Base-by-base conservation (phyloP, 2,888 invertebrate species). In the Aphodius granarius region DNA sequence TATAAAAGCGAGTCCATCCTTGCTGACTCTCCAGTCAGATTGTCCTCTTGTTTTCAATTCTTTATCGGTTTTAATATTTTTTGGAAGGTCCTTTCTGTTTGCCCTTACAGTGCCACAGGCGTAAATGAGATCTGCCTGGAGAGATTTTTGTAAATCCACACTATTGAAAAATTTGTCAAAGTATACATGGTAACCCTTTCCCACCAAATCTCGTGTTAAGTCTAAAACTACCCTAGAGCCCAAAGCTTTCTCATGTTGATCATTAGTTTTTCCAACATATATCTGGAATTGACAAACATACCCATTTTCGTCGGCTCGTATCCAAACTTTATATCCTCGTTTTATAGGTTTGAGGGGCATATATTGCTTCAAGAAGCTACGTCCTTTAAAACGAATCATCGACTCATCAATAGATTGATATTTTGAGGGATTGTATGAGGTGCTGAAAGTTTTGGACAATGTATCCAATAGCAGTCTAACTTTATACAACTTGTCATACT, bases 281-380 rank as follows among this genome's bases (percentile, higher is more conserved):
- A 72, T 72, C 63, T 72, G 62, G 63, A 72, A 72, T 63, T 72
- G 43, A n/a, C 18, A 63, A 18, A 43, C 43, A 63, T 63, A 72
- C 63, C 63, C 63, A 63, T 18, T 18, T 62, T 63, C 18, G 19
- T 63, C 72, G 63, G 79, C 79, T 66, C 77, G 71, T 75, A 79
- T 79, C 81, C 81, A 79, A 71, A 79, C 76, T 64, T 78, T 82
- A 77, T 81, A 81, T 22, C 79, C 80, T 19, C 78, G 66, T 78
- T 78, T 81, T 74, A 78, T 77, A 19, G 78, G 78, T 76, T 80
- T 82, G 72, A 75, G 77, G 68, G 77, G 81, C 76, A 77, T 79
- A 77, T 76, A 82, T 78, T 80, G 80, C 65, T 79, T 79, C 65
- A 80, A 72, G 43, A 63, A 68, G 65, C 72, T 74, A 19, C 79